These are phyloP conservation scores for Stichodactyla mertensii DNA, from an alignment of 64 coral and sea anemone species.

Conservation along the genomic window DNA sequence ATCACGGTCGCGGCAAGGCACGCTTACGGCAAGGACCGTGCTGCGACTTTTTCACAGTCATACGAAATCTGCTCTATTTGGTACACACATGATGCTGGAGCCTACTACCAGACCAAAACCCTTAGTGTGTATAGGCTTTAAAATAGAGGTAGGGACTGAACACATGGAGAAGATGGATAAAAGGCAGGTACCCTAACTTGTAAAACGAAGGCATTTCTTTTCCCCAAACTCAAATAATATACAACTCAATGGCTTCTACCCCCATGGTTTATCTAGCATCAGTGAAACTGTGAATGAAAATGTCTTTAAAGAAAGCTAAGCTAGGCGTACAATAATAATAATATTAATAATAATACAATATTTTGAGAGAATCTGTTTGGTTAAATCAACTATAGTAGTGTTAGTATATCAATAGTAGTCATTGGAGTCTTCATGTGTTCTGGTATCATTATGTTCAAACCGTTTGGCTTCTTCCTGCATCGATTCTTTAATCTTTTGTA, in stretches of 20 bases:
- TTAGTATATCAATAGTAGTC: slow-evolving; percentile 28
- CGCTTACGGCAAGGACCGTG: too few relatives aligned
- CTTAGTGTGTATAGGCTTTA: too few relatives aligned
- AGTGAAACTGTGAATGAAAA: slow-evolving; percentile 2
- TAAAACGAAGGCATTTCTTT: background rate
- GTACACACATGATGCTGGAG: too few relatives aligned
- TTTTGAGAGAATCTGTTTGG: background rate
- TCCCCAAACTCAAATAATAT: background rate
- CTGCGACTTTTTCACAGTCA: too few relatives aligned
- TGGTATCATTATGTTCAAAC: slow-evolving; percentile 46
- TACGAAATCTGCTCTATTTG: too few relatives aligned
- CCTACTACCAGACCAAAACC: too few relatives aligned
- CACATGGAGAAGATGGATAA: too few relatives aligned
- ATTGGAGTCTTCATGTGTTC: slow-evolving; percentile 27
- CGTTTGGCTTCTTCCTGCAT: slow-evolving; percentile 69
- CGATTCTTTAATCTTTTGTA: slow-evolving; percentile 59
- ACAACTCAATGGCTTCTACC: background rate
- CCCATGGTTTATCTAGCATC: background rate
- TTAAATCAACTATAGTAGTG: background rate
- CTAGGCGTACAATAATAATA: slow-evolving; percentile 14
- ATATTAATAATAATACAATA: slow-evolving; percentile 17
- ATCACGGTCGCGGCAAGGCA: too few relatives aligned
- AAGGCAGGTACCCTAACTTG: too few relatives aligned
- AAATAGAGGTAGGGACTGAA: too few relatives aligned
- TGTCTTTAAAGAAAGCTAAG: slow-evolving; percentile 1